A percentile compares a stretch with the other conserved stretches of the same genome.
Evolutionary conservation across 2,888 invertebrate species (phyloP).

Genomic region (Stramonita haemastoma): DNA sequence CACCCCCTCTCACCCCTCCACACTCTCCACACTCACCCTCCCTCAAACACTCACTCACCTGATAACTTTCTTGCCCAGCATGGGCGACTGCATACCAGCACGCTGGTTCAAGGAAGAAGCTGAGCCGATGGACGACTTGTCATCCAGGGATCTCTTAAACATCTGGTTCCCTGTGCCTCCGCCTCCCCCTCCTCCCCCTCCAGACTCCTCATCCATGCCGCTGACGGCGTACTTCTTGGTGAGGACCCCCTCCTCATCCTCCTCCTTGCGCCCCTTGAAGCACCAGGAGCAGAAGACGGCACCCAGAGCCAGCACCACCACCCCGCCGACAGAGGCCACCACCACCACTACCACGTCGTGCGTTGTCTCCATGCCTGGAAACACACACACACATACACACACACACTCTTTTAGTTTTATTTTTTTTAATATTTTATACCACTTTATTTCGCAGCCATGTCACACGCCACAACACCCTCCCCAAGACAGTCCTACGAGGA

Average conservation of each 20-base stretch:
- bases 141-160: conserved; percentile 37
- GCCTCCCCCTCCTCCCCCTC: conserved; percentile 22
- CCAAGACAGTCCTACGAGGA: no score
- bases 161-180: conserved; percentile 33
- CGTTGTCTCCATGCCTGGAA: conserved; percentile 35
- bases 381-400: background rate
- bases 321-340: conserved; percentile 35
- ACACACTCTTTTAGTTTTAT: no score
- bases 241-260: conserved; percentile 26
- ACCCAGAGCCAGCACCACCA: conserved; percentile 35
- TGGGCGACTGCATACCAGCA: conserved; percentile 30
- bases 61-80: conserved; percentile 37
- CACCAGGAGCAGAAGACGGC: conserved; percentile 44
- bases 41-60: conserved; percentile 18
- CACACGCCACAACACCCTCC: no score
- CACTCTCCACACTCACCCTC: background rate
- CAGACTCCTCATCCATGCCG: conserved; percentile 37
- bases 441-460: no score
- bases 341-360: conserved; percentile 30
- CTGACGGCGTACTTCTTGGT: conserved; percentile 43
- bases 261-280: conserved; percentile 31
- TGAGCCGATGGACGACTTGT: conserved; percentile 39
- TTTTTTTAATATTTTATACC: no score
- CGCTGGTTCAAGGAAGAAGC: conserved; percentile 39
- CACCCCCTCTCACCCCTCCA: background rate